phyloP scores from a whole-genome alignment of 2,113 vertebrate species.

The Peromyscus californicus region DNA sequence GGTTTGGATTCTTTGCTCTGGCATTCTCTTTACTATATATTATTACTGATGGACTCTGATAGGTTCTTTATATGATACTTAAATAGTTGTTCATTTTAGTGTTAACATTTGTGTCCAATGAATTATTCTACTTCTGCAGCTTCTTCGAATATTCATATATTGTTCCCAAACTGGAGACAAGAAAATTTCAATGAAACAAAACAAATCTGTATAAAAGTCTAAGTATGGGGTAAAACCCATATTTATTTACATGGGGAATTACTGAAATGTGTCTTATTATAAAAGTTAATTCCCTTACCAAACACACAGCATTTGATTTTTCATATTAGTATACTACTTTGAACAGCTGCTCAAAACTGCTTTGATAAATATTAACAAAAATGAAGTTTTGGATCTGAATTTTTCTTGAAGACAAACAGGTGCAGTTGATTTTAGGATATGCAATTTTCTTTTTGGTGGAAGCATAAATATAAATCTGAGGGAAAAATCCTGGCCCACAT shows the following conservation, averaged over 20 bases:
- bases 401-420: constrained; percentile 64
- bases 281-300: constrained; percentile 70
- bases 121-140: neutral
- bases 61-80: neutral
- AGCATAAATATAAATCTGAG: constrained; percentile 19
- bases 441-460: neutral
- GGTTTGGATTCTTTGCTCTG: neutral
- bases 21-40: neutral
- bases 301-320: constrained; percentile 78
- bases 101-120: neutral
- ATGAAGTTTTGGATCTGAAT: constrained; percentile 48
- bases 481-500: neutral
- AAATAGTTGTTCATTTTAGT: neutral
- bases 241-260: constrained; percentile 69
- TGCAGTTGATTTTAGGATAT: neutral
- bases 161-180: constrained; percentile 21
- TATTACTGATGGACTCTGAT: constrained; percentile 30
- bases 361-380: constrained; percentile 52
- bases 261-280: constrained; percentile 70
- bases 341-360: constrained; percentile 67
- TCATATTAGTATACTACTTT: constrained; percentile 66
- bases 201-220: constrained; percentile 66
- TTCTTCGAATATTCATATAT: constrained; percentile 59
- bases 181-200: constrained; percentile 66
- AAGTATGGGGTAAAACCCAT: constrained; percentile 42